Conservation (phyloP, 2,797 vertebrate genomes). For the Mus minutoides region DNA sequence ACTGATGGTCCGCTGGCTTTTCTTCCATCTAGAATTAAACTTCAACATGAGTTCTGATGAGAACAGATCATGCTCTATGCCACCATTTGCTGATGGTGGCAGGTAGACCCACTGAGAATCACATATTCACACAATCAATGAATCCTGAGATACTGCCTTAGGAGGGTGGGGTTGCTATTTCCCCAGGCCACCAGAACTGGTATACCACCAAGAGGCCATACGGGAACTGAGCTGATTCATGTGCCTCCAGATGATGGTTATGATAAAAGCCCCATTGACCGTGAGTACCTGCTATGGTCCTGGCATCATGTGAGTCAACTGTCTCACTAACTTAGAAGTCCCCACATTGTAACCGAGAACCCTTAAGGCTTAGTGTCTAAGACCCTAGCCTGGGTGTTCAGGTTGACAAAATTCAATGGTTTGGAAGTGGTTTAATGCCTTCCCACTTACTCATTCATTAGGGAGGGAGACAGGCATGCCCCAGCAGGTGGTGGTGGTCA, state of each 20-base stretch:
- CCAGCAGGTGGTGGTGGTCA: background rate
- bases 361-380: background rate
- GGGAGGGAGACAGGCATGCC: background rate
- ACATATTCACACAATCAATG: too few relatives aligned
- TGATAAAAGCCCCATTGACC: too few relatives aligned
- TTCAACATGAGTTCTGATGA: background rate
- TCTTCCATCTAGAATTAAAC: background rate
- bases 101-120: background rate
- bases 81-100: background rate
- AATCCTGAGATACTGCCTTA: background rate
- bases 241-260: rapidly evolving
- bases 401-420: background rate
- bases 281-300: background rate
- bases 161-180: background rate
- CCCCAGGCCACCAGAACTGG: background rate
- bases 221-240: background rate
- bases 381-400: background rate
- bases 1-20: background rate
- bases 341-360: background rate
- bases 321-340: rapidly evolving
- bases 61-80: background rate
- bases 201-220: background rate
- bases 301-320: background rate
- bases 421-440: background rate
- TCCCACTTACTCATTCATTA: background rate